phyloP scores from a whole-genome alignment of 1,140 invertebrate genomes.

The Achatina immaculata region DNA sequence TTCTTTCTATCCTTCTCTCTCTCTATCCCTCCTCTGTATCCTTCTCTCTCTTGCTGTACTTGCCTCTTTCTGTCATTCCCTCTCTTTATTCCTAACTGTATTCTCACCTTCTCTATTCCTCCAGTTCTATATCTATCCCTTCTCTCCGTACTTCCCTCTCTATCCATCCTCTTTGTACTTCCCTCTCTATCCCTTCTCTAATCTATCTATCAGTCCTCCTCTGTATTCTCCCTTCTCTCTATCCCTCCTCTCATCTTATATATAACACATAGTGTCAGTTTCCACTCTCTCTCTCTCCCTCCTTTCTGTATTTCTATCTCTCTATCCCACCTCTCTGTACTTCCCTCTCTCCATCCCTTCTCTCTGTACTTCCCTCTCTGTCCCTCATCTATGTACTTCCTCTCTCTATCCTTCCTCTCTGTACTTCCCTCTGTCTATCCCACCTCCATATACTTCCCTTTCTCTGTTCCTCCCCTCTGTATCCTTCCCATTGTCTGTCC shows the following conservation, averaged over 20 bases:
- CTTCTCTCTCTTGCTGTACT: not conserved
- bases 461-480: not conserved
- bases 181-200: too few species aligned
- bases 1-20: too few species aligned
- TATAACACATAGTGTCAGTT: too few species aligned
- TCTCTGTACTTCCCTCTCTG: not conserved
- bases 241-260: too few species aligned
- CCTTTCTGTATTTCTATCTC: too few species aligned
- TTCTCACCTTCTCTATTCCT: not conserved
- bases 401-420: conserved; percentile 17
- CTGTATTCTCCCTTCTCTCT: too few species aligned
- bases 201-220: too few species aligned
- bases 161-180: too few species aligned
- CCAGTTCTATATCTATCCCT: not conserved
- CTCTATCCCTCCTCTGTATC: not conserved
- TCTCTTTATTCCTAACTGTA: not conserved
- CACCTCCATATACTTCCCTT: not conserved
- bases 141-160: too few species aligned
- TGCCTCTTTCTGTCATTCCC: not conserved
- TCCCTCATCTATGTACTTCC: not conserved
- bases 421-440: not conserved
- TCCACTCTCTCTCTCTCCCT: too few species aligned
- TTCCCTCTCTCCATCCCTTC: not conserved
- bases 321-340: not conserved
- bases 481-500: not conserved